Percentiles rank a stretch among this genome's conserved stretches.
Evolutionary conservation across 2,113 vertebrate species (phyloP).

Genomic region (Phoenicopterus ruber): DNA sequence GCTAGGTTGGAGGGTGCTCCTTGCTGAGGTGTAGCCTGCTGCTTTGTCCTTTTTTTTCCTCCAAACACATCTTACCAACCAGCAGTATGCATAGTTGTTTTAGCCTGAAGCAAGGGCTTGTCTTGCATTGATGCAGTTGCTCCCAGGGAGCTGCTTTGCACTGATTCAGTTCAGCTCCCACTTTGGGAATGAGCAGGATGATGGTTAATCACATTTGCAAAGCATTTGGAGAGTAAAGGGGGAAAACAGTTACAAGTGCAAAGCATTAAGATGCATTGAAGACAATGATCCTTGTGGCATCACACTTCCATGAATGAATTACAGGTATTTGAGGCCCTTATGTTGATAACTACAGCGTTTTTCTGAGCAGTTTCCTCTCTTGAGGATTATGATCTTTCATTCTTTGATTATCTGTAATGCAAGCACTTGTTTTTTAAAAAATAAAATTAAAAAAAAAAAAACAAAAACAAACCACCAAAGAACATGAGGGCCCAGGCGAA

Average conservation of each 20-base stretch:
- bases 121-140: not conserved
- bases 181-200: not conserved
- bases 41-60: not conserved
- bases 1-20: not conserved
- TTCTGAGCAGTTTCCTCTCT: not conserved
- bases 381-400: not conserved
- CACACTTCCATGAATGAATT: not conserved
- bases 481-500: no score
- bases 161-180: not conserved
- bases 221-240: not conserved
- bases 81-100: accelerated
- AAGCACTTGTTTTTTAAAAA: not conserved
- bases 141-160: not conserved
- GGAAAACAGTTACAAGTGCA: not conserved
- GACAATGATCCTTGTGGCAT: not conserved
- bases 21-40: not conserved
- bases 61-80: not conserved
- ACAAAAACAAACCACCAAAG: not conserved
- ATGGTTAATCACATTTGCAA: not conserved
- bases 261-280: not conserved
- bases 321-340: not conserved
- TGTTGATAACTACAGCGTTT: not conserved
- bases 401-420: not conserved
- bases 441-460: not conserved
- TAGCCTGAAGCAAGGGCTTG: not conserved